These are phyloP conservation scores for Rugalucina vietnamica DNA, from an alignment of 2,888 invertebrate genomes.

Conservation along the genomic window DNA sequence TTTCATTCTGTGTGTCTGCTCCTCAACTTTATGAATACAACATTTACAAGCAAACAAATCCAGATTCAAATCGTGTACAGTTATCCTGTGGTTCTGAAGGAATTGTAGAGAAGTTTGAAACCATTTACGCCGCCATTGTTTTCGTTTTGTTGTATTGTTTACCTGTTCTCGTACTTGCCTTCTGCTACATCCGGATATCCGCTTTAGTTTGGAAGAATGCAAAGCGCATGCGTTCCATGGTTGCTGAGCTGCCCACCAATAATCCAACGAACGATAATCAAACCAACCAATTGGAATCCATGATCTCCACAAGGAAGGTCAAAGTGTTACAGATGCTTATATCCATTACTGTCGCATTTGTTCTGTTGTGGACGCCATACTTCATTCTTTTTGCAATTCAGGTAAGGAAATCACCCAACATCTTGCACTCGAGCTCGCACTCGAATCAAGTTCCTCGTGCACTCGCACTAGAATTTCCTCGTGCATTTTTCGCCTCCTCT, in stretches of 20 bases:
- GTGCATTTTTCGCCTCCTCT: background rate
- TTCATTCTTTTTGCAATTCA: constrained; percentile 53
- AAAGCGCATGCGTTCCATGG: constrained; percentile 8
- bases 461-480: background rate
- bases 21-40: constrained; percentile 67
- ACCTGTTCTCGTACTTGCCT: constrained; percentile 40
- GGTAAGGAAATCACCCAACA: constrained; percentile 31
- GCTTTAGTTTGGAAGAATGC: constrained; percentile 42
- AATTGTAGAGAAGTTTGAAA: constrained; percentile 58
- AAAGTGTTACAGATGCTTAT: constrained; percentile 47
- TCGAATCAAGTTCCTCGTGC: background rate
- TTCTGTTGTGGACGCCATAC: constrained; percentile 57
- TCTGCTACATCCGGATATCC: constrained; percentile 43
- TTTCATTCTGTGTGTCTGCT: constrained; percentile 43
- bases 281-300: background rate
- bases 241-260: background rate
- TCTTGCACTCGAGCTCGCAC: background rate
- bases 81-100: constrained; percentile 60
- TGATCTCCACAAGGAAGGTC: constrained; percentile 30
- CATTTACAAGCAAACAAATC: constrained; percentile 25
- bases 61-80: constrained; percentile 14
- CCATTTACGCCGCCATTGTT: constrained; percentile 48
- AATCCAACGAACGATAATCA: background rate
- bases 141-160: constrained; percentile 47
- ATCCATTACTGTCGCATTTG: constrained; percentile 39